Conservation (phyloP, 2,113 vertebrate genomes). For the Siphamia tubifer region DNA sequence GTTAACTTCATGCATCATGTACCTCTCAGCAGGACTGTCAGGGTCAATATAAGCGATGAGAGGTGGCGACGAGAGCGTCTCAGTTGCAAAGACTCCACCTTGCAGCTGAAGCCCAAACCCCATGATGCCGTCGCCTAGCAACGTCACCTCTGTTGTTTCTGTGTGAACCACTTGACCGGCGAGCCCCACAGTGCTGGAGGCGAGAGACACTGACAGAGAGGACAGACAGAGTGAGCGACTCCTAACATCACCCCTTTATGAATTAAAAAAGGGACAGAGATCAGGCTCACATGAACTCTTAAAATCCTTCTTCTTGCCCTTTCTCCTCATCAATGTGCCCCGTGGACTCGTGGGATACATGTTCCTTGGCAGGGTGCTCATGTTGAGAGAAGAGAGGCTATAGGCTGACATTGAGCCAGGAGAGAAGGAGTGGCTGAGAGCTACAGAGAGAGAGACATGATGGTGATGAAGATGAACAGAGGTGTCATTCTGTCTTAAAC, state of each 20-base stretch:
- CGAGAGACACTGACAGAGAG: constrained; percentile 87
- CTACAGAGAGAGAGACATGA: constrained; percentile 60
- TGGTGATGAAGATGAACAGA: background rate
- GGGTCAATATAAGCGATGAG: constrained; percentile 97
- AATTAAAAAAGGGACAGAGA: background rate
- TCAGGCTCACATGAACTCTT: constrained; percentile 93
- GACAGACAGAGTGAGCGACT: background rate
- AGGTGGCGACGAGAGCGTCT: constrained; percentile 96
- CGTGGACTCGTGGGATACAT: constrained; percentile 96
- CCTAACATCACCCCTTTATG: background rate
- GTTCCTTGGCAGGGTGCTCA: constrained; percentile 94
- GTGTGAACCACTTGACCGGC: constrained; percentile 98
- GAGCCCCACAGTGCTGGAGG: constrained; percentile 94
- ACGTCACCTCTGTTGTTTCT: constrained; percentile 92
- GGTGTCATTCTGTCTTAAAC: background rate
- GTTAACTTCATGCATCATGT: background rate
- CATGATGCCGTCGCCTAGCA: constrained; percentile 91
- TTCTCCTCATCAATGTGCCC: constrained; percentile 94
- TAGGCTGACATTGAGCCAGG: constrained; percentile 98
- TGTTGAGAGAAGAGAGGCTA: constrained; percentile 97
- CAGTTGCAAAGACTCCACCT: constrained; percentile 95
- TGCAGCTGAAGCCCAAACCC: constrained; percentile 98
- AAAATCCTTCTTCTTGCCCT: constrained; percentile 98
- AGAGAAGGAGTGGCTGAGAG: constrained; percentile 95
- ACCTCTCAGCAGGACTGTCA: constrained; percentile 97